These are phyloP conservation scores for Stomatorhinus ivindoensis DNA, from an alignment of 2,113 vertebrate genomes.

Conservation along the genomic window DNA sequence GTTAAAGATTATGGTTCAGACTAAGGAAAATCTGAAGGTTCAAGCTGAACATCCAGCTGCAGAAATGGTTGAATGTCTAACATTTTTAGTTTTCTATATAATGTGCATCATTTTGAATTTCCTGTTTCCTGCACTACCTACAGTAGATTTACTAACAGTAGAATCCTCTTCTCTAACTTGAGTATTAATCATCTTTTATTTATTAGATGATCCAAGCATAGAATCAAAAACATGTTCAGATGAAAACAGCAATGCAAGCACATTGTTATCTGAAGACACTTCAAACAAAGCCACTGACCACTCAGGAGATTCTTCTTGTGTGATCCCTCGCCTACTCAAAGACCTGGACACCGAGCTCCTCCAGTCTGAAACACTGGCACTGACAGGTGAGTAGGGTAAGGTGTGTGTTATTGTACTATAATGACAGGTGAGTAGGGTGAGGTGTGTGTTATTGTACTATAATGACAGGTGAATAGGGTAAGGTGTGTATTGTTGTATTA, in stretches of 20 bases:
- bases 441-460: background rate
- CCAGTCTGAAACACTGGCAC: slow-evolving; percentile 57
- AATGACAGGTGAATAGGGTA: slow-evolving; percentile 49
- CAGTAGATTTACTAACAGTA: background rate
- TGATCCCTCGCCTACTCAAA: slow-evolving; percentile 40
- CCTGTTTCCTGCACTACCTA: background rate
- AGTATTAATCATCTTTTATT: background rate
- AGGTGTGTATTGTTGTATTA: background rate
- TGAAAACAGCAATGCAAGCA: slow-evolving; percentile 37
- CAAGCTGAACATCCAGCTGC: background rate
- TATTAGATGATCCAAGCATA: slow-evolving; percentile 29
- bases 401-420: background rate
- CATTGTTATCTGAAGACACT: slow-evolving; percentile 38
- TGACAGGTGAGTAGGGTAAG: slow-evolving; percentile 49
- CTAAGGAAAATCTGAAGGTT: background rate
- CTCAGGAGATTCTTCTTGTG: slow-evolving; percentile 27
- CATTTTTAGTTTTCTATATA: background rate
- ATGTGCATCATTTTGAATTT: background rate
- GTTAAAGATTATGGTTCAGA: background rate
- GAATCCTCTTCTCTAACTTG: background rate
- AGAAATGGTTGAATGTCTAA: background rate
- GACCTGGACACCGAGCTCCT: slow-evolving; percentile 60
- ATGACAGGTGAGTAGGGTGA: slow-evolving; percentile 47
- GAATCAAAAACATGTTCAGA: slow-evolving; percentile 27
- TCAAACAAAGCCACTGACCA: slow-evolving; percentile 34